Evolutionary conservation across 1,140 invertebrate species (phyloP).

Genomic region (Luehdorfia chinensis): DNA sequence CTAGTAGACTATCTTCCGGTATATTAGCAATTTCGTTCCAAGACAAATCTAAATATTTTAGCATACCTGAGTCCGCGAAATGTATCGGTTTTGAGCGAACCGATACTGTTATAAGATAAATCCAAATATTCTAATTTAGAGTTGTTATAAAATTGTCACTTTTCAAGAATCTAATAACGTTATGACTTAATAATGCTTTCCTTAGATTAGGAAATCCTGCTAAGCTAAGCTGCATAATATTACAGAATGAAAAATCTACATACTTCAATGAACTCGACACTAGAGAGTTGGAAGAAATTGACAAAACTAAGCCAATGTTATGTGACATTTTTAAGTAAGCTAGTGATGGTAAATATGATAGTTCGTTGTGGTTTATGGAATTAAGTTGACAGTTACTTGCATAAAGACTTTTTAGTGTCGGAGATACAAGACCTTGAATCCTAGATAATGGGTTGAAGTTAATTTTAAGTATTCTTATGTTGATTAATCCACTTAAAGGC

Average conservation of each 20-base stretch:
- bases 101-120: constrained; percentile 81
- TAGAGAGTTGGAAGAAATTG: constrained; percentile 49
- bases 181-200: constrained; percentile 78
- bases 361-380: constrained; percentile 63
- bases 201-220: constrained; percentile 79
- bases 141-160: constrained; percentile 80
- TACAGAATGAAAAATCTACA: constrained; percentile 82
- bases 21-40: constrained; percentile 80
- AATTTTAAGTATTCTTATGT: constrained; percentile 74
- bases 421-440: constrained; percentile 71
- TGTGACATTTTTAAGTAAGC: constrained; percentile 73
- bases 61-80: constrained; percentile 77
- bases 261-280: constrained; percentile 76
- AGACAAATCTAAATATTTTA: constrained; percentile 81
- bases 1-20: constrained; percentile 73
- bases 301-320: constrained; percentile 75
- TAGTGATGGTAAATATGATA: constrained; percentile 72
- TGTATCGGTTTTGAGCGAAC: constrained; percentile 72
- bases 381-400: constrained; percentile 77
- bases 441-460: constrained; percentile 73
- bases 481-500: constrained; percentile 71
- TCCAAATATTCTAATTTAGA: constrained; percentile 79
- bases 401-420: constrained; percentile 75
- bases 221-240: constrained; percentile 79
- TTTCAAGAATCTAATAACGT: constrained; percentile 77